phyloP scores from a whole-genome alignment of 2,888 invertebrate genomes.

The Mechanitis mazaeus region DNA sequence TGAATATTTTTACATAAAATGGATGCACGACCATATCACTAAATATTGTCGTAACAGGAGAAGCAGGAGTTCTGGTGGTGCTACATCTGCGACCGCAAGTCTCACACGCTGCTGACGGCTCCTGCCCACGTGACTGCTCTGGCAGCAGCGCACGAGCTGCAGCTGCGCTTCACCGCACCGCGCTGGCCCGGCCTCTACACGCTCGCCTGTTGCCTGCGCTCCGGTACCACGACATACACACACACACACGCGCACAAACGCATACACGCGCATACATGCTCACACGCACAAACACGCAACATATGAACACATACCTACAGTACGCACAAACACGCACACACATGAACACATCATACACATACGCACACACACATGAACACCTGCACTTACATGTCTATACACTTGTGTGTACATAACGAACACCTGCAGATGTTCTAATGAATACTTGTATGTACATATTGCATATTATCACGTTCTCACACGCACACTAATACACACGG shows the following conservation, averaged over 20 bases:
- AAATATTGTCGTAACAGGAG: slow-evolving; percentile 42
- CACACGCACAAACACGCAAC: background rate
- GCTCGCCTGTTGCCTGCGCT: slow-evolving; percentile 93
- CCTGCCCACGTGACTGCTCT: slow-evolving; percentile 96
- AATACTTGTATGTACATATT: too few relatives aligned
- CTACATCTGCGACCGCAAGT: slow-evolving; percentile 97
- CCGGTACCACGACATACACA: slow-evolving; percentile 64
- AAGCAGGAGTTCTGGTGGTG: slow-evolving; percentile 99
- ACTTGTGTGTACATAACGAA: too few relatives aligned
- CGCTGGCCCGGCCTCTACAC: slow-evolving; percentile 94
- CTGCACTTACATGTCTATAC: too few relatives aligned
- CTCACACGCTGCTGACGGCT: slow-evolving; percentile 91
- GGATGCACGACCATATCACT: too few relatives aligned
- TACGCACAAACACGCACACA: background rate
- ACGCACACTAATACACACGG: background rate
- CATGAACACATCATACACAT: background rate
- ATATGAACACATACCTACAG: background rate
- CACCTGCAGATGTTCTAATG: too few relatives aligned
- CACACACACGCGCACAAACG: background rate
- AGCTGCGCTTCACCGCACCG: slow-evolving; percentile 97
- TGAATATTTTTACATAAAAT: too few relatives aligned
- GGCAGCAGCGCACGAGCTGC: slow-evolving; percentile 91
- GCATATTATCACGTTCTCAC: too few relatives aligned
- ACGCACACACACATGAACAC: background rate
- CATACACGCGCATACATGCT: background rate